A percentile compares a stretch with the other conserved stretches of the same genome.
phyloP scores from a whole-genome alignment of 2,888 invertebrate species.

The Trichopoda pennipes region DNA sequence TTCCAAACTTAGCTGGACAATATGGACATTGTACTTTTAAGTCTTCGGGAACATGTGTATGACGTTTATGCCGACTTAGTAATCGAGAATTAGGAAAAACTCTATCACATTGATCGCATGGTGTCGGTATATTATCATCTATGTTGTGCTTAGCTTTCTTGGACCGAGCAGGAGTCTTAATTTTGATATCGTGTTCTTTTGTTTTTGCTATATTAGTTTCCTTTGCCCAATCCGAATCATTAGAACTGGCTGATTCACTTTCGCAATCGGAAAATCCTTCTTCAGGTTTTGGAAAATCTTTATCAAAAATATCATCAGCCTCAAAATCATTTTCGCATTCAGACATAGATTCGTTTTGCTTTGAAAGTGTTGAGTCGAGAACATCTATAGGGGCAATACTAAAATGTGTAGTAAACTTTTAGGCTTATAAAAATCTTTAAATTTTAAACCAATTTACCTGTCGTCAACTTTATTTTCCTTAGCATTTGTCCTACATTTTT shows the following conservation, averaged over 20 bases:
- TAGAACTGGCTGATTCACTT: constrained; percentile 36
- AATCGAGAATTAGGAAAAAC: constrained; percentile 85
- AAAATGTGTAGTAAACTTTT: constrained; percentile 8
- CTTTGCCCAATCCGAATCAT: constrained; percentile 43
- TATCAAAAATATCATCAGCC: constrained; percentile 41
- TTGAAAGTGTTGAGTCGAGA: background rate
- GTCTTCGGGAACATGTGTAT: constrained; percentile 82
- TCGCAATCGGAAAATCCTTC: constrained; percentile 18
- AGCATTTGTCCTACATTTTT: background rate
- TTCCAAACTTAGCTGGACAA: constrained; percentile 83
- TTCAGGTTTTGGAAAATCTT: constrained; percentile 27
- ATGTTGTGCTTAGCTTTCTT: constrained; percentile 73
- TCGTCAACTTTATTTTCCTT: background rate
- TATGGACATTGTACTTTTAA: constrained; percentile 83
- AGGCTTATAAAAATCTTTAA: background rate
- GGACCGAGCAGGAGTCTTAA: constrained; percentile 24
- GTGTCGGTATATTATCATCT: constrained; percentile 71
- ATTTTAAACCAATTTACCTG: constrained; percentile 3
- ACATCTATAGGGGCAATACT: constrained; percentile 31
- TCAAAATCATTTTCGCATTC: constrained; percentile 37
- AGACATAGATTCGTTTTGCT: constrained; percentile 25
- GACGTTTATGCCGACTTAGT: constrained; percentile 84
- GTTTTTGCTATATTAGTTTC: constrained; percentile 19
- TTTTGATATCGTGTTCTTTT: constrained; percentile 22
- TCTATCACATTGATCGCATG: constrained; percentile 84